phyloP scores from a whole-genome alignment of 30 jellyfish, hydroid and myxozoan species.

The Hydractinia symbiolongicarpus region DNA sequence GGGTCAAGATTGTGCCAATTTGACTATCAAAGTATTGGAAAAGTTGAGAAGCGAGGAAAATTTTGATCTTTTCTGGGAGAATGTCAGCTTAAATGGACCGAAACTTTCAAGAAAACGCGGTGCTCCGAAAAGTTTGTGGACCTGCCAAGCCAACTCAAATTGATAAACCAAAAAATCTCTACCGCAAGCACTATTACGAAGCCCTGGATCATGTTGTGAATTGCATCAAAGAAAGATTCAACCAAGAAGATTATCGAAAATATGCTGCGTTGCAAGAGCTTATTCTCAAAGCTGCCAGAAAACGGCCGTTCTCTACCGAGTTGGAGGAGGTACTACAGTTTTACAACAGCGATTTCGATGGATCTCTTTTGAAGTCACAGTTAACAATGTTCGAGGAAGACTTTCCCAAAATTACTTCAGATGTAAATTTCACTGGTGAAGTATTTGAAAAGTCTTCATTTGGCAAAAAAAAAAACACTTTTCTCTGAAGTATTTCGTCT shows the following conservation, averaged over 20 bases:
- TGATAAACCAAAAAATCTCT: neutral
- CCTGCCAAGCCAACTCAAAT: neutral
- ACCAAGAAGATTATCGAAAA: constrained; percentile 10
- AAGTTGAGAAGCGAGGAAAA: neutral
- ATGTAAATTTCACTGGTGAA: constrained; percentile 26
- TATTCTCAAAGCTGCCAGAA: constrained; percentile 12
- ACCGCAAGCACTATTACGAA: constrained; percentile 12
- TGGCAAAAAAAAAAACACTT: constrained; percentile 12
- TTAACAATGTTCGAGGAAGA: constrained; percentile 14
- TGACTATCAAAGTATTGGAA: no score
- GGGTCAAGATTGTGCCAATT: no score
- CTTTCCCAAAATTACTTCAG: constrained; percentile 23
- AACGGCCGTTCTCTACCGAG: neutral
- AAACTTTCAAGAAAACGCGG: constrained; percentile 9
- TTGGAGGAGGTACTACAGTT: constrained; percentile 16
- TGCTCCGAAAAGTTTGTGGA: neutral
- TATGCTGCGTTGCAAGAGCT: constrained; percentile 18
- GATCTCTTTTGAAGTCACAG: constrained; percentile 15
- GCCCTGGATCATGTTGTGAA: constrained; percentile 1
- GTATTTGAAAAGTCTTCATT: constrained; percentile 25
- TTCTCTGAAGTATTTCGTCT: constrained; percentile 13
- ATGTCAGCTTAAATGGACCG: neutral
- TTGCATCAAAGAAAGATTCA: constrained; percentile 2
- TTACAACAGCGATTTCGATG: constrained; percentile 26
- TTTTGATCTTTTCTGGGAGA: constrained; percentile 1